Base-by-base conservation (phyloP, 2,797 vertebrate species). In the Echeneis naucrates region DNA sequence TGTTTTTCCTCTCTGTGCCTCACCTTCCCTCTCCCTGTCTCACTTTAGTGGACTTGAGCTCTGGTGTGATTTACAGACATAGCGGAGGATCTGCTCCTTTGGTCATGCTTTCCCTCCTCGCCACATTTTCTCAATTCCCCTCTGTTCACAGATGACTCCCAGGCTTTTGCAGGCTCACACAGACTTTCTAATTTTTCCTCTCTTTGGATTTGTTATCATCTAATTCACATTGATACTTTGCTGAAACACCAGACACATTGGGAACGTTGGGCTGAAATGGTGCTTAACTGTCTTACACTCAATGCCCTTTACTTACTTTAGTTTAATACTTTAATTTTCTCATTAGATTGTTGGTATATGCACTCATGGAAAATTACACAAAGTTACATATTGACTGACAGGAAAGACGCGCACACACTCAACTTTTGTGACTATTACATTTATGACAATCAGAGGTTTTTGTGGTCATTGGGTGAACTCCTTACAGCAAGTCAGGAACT, bases 31-130 rank as follows among this genome's bases (percentile, higher is more conserved):
- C 42, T 23, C 14, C 37, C 37, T 48, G 5, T 65, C 26, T 57
- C 45, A 42, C 14, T 6, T 30, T 54, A 37, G 30, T 68, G 47
- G 61, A 81, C 52, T 79, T 81, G 42, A 63, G 53, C 55, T 72
- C 57, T 68, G 42, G 16, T 83, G 59, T 88, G 87, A 93, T 90
- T 91, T 89, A 86, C 64, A 74, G 78, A 74, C 59, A 4, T 50
- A 44, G 76, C 38, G 57, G 78, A 83, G 50, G 70, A 87, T 78
- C 78, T 77, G 82, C 72, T 85, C 74, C 78, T 84, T 72, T 55
- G 72, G 80, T 82, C 77, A 86, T 77, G 77, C 79, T 82, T 89
- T 85, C 78, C 40, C 72, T 79, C 52, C 62, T 58, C 38, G 38
- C 76, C 81, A 83, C 78, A 81, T 88, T 85, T 85, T 87, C 82